Evolutionary conservation across 1,140 invertebrate species (phyloP), one percentile per base, ranked within the genome.

Genomic region (Gerris buenoi): DNA sequence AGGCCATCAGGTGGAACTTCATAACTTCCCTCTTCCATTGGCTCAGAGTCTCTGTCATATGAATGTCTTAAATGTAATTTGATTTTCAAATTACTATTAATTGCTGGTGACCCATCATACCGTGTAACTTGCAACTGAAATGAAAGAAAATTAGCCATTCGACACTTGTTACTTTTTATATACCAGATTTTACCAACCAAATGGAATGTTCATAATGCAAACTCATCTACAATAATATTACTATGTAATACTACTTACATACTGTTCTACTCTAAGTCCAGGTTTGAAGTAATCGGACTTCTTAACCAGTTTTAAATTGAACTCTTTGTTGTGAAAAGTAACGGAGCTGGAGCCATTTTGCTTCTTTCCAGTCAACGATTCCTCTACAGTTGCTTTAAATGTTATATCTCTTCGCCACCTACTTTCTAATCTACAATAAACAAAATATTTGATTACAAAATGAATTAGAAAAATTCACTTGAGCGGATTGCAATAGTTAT

Each of bases 211-310:
- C n/a, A n/a, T n/a, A n/a, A n/a, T n/a, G n/a, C n/a, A n/a, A n/a
- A n/a, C n/a, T n/a, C n/a, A n/a, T n/a, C n/a, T n/a, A n/a, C n/a
- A n/a, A n/a, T n/a, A n/a, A n/a, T n/a, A n/a, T n/a, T n/a, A n/a
- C n/a, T n/a, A n/a, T n/a, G n/a, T n/a, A n/a, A n/a, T n/a, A n/a
- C n/a, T n/a, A 46, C 33, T 46, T 46, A 46, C 33, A 46, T 46
- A 46, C 18, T 10, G 5, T 10, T 5, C 18, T 10, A 46, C 5
- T 46, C 5, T 5, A 10, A 97, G 80, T 3, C 87, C 89, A 1
- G 92, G 90, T 74, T 95, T 94, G 76, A 92, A 97, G 70, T 86
- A 88, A 65, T 88, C 85, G 2, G 92, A 83, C 1, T 88, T 88
- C 71, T 91, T 85, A 60, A 90, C 83, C 61, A 93, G 81, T 71